These are phyloP conservation scores for Schmidtea mediterranea DNA, from an alignment of 1,140 invertebrate species.

Conservation along the genomic window DNA sequence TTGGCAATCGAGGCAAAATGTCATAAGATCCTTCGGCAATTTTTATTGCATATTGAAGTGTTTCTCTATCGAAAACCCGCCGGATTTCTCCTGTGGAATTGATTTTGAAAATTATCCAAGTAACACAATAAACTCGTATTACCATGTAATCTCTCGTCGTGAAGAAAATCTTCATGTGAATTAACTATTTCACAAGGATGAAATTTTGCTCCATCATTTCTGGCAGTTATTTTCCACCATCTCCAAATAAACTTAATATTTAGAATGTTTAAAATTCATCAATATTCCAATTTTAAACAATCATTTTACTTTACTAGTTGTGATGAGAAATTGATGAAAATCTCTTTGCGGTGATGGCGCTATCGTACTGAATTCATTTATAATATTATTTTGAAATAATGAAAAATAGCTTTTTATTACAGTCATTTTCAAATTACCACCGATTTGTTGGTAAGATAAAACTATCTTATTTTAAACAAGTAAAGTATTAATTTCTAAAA, in stretches of 20 bases:
- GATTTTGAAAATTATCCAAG: not conserved
- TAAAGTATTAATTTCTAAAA: no score
- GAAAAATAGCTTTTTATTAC: no score
- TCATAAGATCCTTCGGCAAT: conserved; percentile 8
- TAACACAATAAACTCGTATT: not conserved
- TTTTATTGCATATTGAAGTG: conserved; percentile 8
- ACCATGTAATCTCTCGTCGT: conserved; percentile 15
- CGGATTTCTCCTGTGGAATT: conserved; percentile 8
- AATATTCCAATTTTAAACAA: no score
- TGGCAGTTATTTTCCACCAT: conserved; percentile 16
- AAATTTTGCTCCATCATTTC: conserved; percentile 9
- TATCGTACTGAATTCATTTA: no score
- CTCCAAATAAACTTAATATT: conserved; percentile 13
- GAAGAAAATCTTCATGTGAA: conserved; percentile 13
- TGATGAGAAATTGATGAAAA: no score
- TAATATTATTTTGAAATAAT: no score
- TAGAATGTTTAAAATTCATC: no score
- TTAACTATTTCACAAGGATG: conserved; percentile 12
- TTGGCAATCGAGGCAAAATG: conserved; percentile 7
- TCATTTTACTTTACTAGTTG: no score
- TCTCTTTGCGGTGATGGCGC: no score
- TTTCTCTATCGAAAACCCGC: conserved; percentile 6
- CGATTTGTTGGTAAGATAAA: no score
- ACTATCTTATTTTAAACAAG: no score
- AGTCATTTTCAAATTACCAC: no score